Evolutionary conservation across 2,113 vertebrate genomes (phyloP), one percentile per base, ranked within the genome.

Genomic region (Heterotis niloticus): DNA sequence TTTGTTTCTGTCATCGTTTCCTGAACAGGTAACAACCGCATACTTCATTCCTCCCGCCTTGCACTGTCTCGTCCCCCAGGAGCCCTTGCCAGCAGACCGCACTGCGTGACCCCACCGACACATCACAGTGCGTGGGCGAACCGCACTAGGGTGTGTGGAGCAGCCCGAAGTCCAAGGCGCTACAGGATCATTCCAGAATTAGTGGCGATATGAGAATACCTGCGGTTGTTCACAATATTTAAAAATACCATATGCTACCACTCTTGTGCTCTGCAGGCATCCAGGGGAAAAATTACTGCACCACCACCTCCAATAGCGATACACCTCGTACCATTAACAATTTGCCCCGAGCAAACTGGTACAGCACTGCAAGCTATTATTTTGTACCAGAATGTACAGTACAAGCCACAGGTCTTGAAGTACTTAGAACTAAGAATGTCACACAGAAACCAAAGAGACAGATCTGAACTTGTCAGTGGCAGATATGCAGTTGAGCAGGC

Each of bases 361-460:
- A 17, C 62, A 29, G 17, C 29, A 59, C 60, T 64, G 70, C 29
- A n/a, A 74, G n/a, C 51, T 64, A 34, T n/a, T 72, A 65, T 56
- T 79, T 24, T 24, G 44, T 17, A 16, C 69, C 62, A 34, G 69
- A 64, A 73, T 5, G 24, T 28, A 62, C 54, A 79, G 69, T 65
- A 18, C 59, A 64, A 52, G 18, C 76, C 64, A 18, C 60, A 66
- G 16, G 23, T 60, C 57, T 79, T 75, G 57, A 29, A 44, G 60
- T 20, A 72, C 29, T 14, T 0, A 57, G 77, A 60, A 17, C 34
- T 59, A 56, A 73, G 29, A 26, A 26, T 23, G 54, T 5, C 18
- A 17, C 24, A 56, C 12, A 10, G 26, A 29, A 59, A 28, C 16
- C n/a, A 69, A 78, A 14, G 76, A 68, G 76, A 24, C 65, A n/a